phyloP scores from a whole-genome alignment of 2,888 invertebrate genomes.

The Elysia crispata region DNA sequence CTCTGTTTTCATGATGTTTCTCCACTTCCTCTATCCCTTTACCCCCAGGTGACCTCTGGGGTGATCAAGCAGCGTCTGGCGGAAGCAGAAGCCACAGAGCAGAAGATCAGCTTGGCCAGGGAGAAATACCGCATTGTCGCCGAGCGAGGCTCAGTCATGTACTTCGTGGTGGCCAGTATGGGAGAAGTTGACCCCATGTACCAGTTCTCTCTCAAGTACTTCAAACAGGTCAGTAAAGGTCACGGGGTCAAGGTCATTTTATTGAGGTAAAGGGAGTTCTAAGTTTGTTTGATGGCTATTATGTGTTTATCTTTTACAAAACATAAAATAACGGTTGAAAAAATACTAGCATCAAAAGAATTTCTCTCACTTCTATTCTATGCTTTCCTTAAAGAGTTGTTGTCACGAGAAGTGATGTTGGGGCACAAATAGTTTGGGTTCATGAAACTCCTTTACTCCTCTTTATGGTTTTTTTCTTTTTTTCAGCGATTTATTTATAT shows the following conservation, averaged over 20 bases:
- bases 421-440: too few species aligned
- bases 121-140: constrained; percentile 78
- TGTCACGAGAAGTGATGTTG: too few species aligned
- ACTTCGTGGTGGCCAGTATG: constrained; percentile 78
- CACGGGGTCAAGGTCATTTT: neutral
- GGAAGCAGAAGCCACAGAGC: constrained; percentile 77
- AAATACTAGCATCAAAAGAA: too few species aligned
- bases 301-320: too few species aligned
- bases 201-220: constrained; percentile 79
- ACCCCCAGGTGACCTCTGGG: constrained; percentile 75
- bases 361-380: too few species aligned
- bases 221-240: constrained; percentile 75
- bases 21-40: neutral
- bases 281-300: too few species aligned
- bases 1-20: neutral
- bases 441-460: too few species aligned
- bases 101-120: constrained; percentile 76
- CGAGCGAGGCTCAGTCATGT: constrained; percentile 78
- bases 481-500: too few species aligned
- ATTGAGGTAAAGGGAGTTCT: too few species aligned
- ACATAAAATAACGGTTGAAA: too few species aligned
- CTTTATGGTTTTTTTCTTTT: neutral
- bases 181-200: constrained; percentile 78
- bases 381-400: too few species aligned
- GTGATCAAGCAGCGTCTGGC: constrained; percentile 75